Conservation (phyloP, 1,140 invertebrate genomes). For the Hormaphis cornu region DNA sequence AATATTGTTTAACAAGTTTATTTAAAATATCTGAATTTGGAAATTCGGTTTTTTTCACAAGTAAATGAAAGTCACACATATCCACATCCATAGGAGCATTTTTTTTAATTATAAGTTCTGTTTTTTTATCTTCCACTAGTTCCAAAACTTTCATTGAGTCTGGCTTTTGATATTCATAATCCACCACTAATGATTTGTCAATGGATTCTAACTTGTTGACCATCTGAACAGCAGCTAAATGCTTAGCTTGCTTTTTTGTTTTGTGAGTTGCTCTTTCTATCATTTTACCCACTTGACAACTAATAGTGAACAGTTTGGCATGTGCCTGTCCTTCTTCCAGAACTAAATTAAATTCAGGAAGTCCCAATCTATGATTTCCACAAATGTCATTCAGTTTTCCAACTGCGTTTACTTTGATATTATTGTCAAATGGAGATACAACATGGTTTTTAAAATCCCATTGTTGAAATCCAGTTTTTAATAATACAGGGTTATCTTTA, state of each 20-base stretch:
- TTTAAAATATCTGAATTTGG: neutral
- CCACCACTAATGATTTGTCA: neutral
- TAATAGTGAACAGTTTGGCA: constrained; percentile 56
- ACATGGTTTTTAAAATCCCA: constrained; percentile 28
- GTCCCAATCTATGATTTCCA: constrained; percentile 50
- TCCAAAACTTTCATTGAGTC: neutral
- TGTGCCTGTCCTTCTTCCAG: constrained; percentile 62
- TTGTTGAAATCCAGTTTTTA: constrained; percentile 9
- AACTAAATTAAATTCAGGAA: constrained; percentile 52
- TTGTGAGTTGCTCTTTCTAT: constrained; percentile 46
- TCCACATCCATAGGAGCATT: neutral
- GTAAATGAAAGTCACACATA: neutral
- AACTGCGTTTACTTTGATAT: constrained; percentile 36
- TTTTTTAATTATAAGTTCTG: neutral
- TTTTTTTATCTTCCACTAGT: neutral
- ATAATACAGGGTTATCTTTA: neutral
- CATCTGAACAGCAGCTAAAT: constrained; percentile 48
- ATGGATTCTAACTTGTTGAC: constrained; percentile 41
- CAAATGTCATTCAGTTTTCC: constrained; percentile 46
- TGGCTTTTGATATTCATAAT: neutral
- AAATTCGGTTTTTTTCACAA: neutral
- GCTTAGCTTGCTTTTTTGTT: constrained; percentile 52
- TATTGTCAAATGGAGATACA: constrained; percentile 36
- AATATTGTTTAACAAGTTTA: neutral
- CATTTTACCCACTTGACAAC: constrained; percentile 54